Base-by-base conservation (phyloP, 2,888 invertebrate genomes). In the Xestia c-nigrum region DNA sequence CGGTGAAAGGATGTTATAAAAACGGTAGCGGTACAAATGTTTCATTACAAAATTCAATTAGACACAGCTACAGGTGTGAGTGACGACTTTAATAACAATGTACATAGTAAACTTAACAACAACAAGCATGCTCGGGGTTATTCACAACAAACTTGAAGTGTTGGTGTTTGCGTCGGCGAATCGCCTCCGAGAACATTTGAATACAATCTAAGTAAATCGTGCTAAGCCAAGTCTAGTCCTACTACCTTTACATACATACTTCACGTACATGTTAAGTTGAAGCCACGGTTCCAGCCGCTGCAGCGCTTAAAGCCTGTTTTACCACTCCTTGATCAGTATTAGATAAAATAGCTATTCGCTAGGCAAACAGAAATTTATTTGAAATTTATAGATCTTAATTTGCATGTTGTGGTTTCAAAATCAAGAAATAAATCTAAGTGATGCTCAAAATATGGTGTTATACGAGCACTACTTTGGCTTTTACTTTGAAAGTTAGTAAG, bases 171-270 rank as follows among this genome's bases (percentile, higher is more conserved):
- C 72, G 74, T 66, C 19, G 61, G 67, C 61, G 74, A 74, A 77
- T 61, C 64, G 52, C 61, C 68, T 74, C 63, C 47, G 57, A 72
- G 67, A 65, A 77, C 68, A 84, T 74, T 86, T 80, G 72, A 86
- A 86, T 86, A 80, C 80, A 86, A 84, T 86, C 80, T 75, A 59
- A 75, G 84, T 86, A 84, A 77, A 76, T 68, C 76, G 74, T 74
- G 64, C 55, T 64, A 70, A 70, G 69, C 61, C 43, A 85, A 78
- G 57, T 71, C 78, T 72, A 65, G 66, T 65, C 61, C 50, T 55
- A 66, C 71, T 72, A 85, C 47, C 57, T 81, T 21, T 59, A 55
- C 21, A 19, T 47, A 46, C n/a, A 14, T 40, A 59, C 61, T 80
- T 50, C 21, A 46, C 47, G 47, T 80, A 80, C 19, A 68, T 59